Evolutionary conservation across 1,140 invertebrate species (phyloP).

Genomic region (Drosophila lacteicornis): DNA sequence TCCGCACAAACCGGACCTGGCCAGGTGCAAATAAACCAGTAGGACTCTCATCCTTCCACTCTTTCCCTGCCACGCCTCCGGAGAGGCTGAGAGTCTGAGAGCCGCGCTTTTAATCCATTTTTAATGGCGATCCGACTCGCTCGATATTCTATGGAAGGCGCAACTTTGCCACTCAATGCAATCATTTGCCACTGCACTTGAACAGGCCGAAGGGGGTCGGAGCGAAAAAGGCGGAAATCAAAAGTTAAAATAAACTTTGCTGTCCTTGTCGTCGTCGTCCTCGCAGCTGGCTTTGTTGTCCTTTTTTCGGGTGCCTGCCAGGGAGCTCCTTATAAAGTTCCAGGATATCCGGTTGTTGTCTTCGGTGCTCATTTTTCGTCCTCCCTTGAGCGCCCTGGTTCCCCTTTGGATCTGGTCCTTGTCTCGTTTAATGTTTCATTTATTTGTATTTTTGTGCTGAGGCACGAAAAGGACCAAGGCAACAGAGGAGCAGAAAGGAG

Average conservation of each 20-base stretch:
- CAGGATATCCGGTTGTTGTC: slow-evolving; percentile 83
- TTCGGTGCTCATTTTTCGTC: slow-evolving; percentile 79
- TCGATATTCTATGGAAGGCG: slow-evolving; percentile 43
- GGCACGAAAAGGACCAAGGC: slow-evolving; percentile 32
- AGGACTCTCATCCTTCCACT: background rate
- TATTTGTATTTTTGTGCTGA: slow-evolving; percentile 54
- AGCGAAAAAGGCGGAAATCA: slow-evolving; percentile 70
- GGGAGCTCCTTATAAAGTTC: slow-evolving; percentile 75
- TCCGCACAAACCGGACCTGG: background rate
- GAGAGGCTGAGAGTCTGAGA: slow-evolving; percentile 12
- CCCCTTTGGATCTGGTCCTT: slow-evolving; percentile 39
- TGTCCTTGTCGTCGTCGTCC: slow-evolving; percentile 44
- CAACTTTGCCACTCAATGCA: slow-evolving; percentile 66
- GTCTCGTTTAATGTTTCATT: slow-evolving; percentile 83
- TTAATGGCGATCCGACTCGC: slow-evolving; percentile 57
- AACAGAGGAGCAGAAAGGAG: background rate
- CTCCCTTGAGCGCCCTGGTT: slow-evolving; percentile 11
- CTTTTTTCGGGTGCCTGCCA: slow-evolving; percentile 54
- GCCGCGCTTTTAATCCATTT: slow-evolving; percentile 70
- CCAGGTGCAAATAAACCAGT: slow-evolving; percentile 33
- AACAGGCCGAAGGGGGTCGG: background rate
- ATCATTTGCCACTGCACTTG: slow-evolving; percentile 57
- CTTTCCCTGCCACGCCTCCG: background rate
- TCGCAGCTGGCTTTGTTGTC: slow-evolving; percentile 47
- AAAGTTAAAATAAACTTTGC: slow-evolving; percentile 81